These are phyloP conservation scores for Sylvia atricapilla DNA, from an alignment of 2,113 vertebrate genomes.

Conservation along the genomic window DNA sequence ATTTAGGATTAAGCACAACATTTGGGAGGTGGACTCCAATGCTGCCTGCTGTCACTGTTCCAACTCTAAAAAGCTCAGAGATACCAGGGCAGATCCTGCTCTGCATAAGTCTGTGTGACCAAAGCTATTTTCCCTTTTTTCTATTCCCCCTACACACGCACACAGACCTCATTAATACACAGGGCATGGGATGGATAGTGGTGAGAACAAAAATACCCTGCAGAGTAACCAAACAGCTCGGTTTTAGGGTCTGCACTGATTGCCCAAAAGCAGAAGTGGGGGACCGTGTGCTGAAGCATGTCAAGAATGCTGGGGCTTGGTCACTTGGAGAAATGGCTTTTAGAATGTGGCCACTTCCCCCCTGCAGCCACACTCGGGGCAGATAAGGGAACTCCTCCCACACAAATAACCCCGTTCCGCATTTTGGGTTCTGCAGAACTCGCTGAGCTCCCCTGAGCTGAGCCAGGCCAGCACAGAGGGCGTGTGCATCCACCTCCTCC, in stretches of 20 bases:
- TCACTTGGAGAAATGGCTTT: neutral
- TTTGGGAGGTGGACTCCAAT: neutral
- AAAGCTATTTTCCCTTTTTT: neutral
- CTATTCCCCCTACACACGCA: neutral
- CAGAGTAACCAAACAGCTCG: neutral
- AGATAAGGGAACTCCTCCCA: neutral
- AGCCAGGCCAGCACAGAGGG: neutral
- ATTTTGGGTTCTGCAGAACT: neutral
- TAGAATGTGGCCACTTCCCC: neutral
- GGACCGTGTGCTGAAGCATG: neutral
- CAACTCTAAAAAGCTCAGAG: neutral
- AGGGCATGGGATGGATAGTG: neutral
- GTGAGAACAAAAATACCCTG: accelerated
- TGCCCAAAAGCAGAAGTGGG: constrained; percentile 1
- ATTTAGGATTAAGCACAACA: constrained; percentile 25
- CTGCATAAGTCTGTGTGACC: neutral
- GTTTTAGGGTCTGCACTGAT: neutral
- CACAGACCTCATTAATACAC: neutral
- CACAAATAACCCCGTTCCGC: neutral
- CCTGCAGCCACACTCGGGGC: neutral
- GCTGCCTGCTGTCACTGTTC: constrained; percentile 6
- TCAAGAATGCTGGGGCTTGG: neutral
- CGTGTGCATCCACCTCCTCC: neutral
- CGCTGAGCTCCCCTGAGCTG: neutral
- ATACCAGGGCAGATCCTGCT: neutral